Conservation (phyloP, 2,797 vertebrate genomes). For the Monodelphis domestica region DNA sequence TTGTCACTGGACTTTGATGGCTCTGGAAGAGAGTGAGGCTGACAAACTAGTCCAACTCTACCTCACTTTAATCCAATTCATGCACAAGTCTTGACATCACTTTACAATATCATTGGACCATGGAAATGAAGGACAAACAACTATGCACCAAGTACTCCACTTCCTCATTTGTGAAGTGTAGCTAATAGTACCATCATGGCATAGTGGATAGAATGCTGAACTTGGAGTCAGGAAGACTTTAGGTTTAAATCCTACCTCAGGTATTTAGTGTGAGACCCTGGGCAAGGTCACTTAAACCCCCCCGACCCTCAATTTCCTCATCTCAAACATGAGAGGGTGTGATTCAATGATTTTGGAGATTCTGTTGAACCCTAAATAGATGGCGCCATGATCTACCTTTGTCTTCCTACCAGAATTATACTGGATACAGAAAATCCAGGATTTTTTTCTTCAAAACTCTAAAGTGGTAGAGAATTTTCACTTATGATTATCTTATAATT, state of each 20-base stretch:
- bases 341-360: neutral
- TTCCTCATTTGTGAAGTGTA: neutral
- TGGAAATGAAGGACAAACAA: too few relatives aligned
- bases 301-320: neutral
- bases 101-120: too few relatives aligned
- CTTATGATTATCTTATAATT: neutral
- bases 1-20: too few relatives aligned
- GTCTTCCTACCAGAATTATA: neutral
- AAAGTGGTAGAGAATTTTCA: neutral
- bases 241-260: neutral
- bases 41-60: too few relatives aligned
- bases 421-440: neutral
- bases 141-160: rapidly evolving
- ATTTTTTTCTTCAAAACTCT: neutral
- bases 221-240: neutral
- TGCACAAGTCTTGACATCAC: too few relatives aligned
- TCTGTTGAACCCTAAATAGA: neutral
- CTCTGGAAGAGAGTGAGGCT: too few relatives aligned
- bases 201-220: neutral
- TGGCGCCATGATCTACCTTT: neutral
- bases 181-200: neutral
- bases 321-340: neutral
- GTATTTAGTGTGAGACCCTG: neutral
- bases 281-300: neutral
- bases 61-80: too few relatives aligned